These are phyloP conservation scores for Pheucticus melanocephalus DNA, from an alignment of 2,113 vertebrate species.

Conservation along the genomic window DNA sequence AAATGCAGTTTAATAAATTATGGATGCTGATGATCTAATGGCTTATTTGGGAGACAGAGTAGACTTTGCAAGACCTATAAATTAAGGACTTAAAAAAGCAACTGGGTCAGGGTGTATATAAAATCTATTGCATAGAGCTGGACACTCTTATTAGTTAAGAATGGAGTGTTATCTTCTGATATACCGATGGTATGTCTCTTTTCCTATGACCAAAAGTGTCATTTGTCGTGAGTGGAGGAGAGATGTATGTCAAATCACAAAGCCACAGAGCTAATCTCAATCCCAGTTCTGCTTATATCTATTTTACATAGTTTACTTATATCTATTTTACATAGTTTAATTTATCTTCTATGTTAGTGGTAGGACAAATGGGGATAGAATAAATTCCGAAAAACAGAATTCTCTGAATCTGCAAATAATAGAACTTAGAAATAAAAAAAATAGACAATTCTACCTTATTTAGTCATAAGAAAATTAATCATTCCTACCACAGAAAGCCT, in stretches of 20 bases:
- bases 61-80: constrained; percentile 1
- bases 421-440: background rate
- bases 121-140: background rate
- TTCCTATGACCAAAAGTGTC: background rate
- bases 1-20: constrained; percentile 36
- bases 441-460: background rate
- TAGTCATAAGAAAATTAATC: background rate
- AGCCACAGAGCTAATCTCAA: background rate
- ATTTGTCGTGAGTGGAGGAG: background rate
- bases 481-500: background rate
- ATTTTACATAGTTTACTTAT: no score
- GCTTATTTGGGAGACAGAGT: background rate
- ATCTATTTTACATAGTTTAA: background rate
- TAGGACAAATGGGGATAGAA: background rate
- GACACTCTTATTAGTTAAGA: background rate
- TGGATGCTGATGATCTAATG: background rate
- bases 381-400: background rate
- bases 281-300: background rate
- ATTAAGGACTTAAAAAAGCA: background rate
- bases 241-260: background rate
- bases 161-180: background rate
- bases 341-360: background rate
- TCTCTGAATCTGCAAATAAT: background rate
- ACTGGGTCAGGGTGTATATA: background rate
- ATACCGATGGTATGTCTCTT: background rate